Conservation (phyloP, 2,113 vertebrate species). For the Zosterops lateralis region DNA sequence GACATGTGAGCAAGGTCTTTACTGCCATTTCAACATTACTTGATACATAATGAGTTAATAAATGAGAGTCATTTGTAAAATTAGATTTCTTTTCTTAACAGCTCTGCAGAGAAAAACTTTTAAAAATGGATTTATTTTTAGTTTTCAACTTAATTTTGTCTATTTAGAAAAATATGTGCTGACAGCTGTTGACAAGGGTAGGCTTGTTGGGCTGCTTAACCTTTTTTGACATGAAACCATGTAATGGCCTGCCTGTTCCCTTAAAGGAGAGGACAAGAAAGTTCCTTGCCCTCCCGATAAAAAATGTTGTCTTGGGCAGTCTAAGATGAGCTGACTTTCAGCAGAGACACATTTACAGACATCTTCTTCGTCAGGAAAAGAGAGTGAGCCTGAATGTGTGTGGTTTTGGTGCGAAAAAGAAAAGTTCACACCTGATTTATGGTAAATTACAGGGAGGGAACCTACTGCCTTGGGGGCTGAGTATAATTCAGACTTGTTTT, state of each 20-base stretch:
- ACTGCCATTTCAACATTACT: background rate
- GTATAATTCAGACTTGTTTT: background rate
- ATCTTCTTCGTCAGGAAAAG: background rate
- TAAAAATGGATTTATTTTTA: background rate
- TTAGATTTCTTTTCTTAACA: background rate
- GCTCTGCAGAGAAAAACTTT: background rate
- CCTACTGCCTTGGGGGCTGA: background rate
- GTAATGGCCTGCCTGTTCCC: background rate
- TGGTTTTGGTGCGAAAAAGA: background rate
- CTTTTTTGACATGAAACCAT: background rate
- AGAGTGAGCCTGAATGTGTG: background rate
- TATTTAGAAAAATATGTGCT: background rate
- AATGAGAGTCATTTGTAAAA: background rate
- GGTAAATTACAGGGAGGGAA: background rate
- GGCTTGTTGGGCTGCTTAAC: background rate
- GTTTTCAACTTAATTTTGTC: background rate
- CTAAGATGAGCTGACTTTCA: background rate
- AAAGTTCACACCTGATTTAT: background rate
- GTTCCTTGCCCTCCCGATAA: background rate
- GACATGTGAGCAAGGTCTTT: background rate
- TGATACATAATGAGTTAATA: background rate
- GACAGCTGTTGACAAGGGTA: background rate
- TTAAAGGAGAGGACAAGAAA: background rate
- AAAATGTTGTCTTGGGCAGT: background rate
- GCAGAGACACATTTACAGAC: accelerated